Evolutionary conservation across 2,113 vertebrate genomes (phyloP).

Genomic region (Channa argus): DNA sequence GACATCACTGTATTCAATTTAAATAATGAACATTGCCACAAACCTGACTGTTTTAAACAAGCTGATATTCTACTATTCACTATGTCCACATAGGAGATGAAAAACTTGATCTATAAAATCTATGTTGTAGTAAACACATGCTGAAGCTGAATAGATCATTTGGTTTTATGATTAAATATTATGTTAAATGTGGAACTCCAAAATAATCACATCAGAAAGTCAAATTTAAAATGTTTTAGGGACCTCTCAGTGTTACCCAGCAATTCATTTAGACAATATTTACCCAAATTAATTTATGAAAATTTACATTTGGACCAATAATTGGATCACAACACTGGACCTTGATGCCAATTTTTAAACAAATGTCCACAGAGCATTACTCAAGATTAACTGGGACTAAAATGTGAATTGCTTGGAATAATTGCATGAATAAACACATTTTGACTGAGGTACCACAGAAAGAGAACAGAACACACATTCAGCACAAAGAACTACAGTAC

Average conservation of each 20-base stretch:
- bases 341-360: not conserved
- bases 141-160: too few relatives aligned
- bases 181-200: too few relatives aligned
- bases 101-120: too few relatives aligned
- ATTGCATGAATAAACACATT: not conserved
- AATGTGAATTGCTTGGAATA: not conserved
- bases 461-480: slow-evolving; percentile 37
- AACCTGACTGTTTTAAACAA: not conserved
- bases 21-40: not conserved
- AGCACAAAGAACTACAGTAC: slow-evolving; percentile 29
- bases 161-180: too few relatives aligned
- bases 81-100: too few relatives aligned
- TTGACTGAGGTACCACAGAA: not conserved
- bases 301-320: not conserved
- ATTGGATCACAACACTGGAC: not conserved
- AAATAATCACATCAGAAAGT: too few relatives aligned
- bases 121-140: too few relatives aligned
- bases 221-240: too few relatives aligned
- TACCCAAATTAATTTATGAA: too few relatives aligned
- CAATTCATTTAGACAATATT: too few relatives aligned
- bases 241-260: too few relatives aligned
- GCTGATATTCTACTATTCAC: too few relatives aligned
- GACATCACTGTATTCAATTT: slow-evolving; percentile 40
- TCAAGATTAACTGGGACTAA: not conserved
- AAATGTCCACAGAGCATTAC: not conserved